phyloP scores from a whole-genome alignment of 37 sponge, comb jelly and placozoan genomes.

The Mnemiopsis leidyi region DNA sequence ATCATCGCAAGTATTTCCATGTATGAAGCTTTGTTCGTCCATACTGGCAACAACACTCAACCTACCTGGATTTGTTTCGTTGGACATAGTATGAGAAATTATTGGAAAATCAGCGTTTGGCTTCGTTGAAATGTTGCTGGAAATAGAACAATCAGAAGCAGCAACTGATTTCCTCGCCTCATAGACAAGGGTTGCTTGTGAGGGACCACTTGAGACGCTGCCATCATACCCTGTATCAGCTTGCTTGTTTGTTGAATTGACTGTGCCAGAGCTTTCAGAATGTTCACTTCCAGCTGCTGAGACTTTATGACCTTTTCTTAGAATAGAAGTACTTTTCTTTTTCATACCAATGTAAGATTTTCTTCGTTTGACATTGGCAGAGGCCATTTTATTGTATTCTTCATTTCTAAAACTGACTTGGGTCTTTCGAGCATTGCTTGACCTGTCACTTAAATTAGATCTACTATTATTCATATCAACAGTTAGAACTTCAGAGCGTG shows the following conservation, averaged over 20 bases:
- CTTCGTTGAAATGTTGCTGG: not conserved
- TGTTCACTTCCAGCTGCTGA: not conserved
- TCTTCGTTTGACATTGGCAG: not conserved
- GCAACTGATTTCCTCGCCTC: not conserved
- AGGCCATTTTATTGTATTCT: not conserved
- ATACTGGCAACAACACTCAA: not conserved
- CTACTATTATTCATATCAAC: not conserved
- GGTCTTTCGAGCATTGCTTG: not conserved
- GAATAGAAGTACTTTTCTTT: not conserved
- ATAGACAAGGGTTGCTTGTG: not conserved
- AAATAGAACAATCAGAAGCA: not conserved
- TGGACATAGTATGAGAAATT: not conserved
- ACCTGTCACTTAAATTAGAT: not conserved
- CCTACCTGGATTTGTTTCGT: not conserved
- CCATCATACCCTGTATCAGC: constrained; percentile 56
- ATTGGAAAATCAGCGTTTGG: not conserved
- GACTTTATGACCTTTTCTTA: not conserved
- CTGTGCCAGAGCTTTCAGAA: not conserved
- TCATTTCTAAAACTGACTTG: constrained; percentile 40
- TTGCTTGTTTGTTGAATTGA: not conserved
- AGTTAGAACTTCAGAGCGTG: not conserved
- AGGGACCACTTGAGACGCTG: constrained; percentile 33
- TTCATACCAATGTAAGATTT: not conserved
- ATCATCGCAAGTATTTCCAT: not conserved
- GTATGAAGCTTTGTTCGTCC: not conserved